Evolutionary conservation across 2,113 vertebrate species (phyloP).

Genomic region (Cyprinodon brontotheroides): DNA sequence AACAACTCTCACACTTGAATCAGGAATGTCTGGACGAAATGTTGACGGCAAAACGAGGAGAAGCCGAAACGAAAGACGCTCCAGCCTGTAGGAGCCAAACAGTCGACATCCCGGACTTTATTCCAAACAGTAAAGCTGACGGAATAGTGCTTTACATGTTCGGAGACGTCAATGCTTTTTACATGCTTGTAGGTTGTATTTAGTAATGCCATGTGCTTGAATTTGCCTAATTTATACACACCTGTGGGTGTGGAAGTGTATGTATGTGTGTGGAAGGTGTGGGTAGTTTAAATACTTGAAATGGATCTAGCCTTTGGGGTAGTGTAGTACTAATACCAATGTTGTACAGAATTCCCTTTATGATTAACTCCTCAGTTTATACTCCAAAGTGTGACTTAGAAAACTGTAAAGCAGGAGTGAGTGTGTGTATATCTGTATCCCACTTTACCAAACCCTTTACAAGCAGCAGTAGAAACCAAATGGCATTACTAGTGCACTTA

Average conservation of each 20-base stretch:
- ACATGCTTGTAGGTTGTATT: slow-evolving; percentile 57
- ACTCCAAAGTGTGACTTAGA: slow-evolving; percentile 79
- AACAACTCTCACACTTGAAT: slow-evolving; percentile 9
- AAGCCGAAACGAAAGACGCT: slow-evolving; percentile 4
- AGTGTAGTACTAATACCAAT: slow-evolving; percentile 82
- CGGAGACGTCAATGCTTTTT: slow-evolving; percentile 74
- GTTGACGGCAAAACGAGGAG: background rate
- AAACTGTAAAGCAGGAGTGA: slow-evolving; percentile 67
- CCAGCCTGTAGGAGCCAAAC: slow-evolving; percentile 3
- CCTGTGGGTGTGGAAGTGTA: slow-evolving; percentile 25
- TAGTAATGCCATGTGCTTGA: slow-evolving; percentile 60
- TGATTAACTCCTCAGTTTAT: slow-evolving; percentile 72
- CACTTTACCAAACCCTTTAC: slow-evolving; percentile 79
- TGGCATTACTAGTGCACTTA: slow-evolving; percentile 76
- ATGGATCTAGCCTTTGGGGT: slow-evolving; percentile 77
- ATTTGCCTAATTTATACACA: slow-evolving; percentile 62
- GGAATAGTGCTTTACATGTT: slow-evolving; percentile 37
- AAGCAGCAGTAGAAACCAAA: slow-evolving; percentile 81
- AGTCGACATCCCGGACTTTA: slow-evolving; percentile 1
- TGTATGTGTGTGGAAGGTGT: slow-evolving; percentile 35
- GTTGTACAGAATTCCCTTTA: slow-evolving; percentile 81
- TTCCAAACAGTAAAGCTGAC: slow-evolving; percentile 46
- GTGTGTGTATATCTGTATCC: slow-evolving; percentile 67
- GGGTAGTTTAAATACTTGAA: slow-evolving; percentile 75
- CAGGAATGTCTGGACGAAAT: slow-evolving; percentile 24